Conservation (phyloP, 2,797 vertebrate genomes). For the Spheniscus humboldti region DNA sequence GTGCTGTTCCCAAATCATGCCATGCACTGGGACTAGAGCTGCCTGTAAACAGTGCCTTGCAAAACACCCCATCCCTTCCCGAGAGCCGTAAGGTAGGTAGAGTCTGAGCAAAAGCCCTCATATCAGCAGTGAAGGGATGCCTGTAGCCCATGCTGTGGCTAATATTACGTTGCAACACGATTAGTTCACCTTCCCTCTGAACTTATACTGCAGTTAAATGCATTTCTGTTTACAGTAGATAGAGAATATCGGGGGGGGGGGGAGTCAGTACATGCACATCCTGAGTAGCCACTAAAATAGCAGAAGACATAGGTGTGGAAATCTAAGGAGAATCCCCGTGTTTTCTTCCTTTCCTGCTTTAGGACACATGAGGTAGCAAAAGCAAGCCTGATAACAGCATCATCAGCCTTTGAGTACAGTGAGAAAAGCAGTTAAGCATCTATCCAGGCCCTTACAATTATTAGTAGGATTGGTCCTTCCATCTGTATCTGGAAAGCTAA, state of each 20-base stretch:
- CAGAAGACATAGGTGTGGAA: background rate
- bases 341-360: background rate
- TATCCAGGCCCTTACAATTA: background rate
- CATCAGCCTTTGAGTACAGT: background rate
- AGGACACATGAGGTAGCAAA: background rate
- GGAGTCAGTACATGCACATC: background rate
- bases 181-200: background rate
- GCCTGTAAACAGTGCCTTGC: background rate
- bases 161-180: background rate
- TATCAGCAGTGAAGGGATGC: background rate
- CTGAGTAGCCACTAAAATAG: background rate
- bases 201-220: background rate
- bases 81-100: background rate
- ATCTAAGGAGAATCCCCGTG: background rate
- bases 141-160: background rate
- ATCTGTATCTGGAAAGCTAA: background rate
- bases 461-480: background rate
- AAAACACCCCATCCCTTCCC: background rate
- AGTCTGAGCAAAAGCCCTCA: background rate
- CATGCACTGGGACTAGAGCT: background rate
- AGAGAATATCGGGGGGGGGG: background rate
- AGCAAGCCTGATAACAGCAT: background rate
- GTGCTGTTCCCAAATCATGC: rapidly evolving
- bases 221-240: background rate
- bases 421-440: background rate